phyloP scores from a whole-genome alignment of 2,888 invertebrate genomes.

The Hirtodrosophila alboralis region DNA sequence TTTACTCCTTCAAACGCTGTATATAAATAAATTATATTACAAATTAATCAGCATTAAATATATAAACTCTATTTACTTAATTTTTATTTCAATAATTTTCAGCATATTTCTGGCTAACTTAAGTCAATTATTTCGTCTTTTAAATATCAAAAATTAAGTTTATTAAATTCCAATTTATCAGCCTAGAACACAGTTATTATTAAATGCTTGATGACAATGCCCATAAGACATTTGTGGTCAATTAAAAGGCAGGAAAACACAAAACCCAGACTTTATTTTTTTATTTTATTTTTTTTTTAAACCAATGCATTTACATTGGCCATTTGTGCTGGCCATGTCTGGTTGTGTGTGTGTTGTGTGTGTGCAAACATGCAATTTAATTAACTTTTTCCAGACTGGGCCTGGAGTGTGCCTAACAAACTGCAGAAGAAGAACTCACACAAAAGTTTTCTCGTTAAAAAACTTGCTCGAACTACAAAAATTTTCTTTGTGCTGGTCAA shows the following conservation, averaged over 20 bases:
- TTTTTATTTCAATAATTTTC: no score
- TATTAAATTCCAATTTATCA: no score
- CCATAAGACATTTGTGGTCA: conserved; percentile 24
- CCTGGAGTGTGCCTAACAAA: conserved; percentile 32
- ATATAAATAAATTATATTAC: no score
- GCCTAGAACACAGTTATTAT: neutral
- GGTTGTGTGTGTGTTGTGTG: conserved; percentile 19
- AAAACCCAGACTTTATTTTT: neutral
- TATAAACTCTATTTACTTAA: no score
- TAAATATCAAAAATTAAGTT: no score
- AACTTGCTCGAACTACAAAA: conserved; percentile 53
- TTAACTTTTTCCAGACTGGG: conserved; percentile 60
- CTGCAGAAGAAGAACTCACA: conserved; percentile 36
- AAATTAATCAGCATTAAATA: no score
- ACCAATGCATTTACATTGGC: conserved; percentile 18
- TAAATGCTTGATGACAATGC: neutral
- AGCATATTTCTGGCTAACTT: no score
- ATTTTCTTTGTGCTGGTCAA: conserved; percentile 57
- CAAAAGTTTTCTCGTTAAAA: conserved; percentile 81
- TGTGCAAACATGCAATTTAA: conserved; percentile 74
- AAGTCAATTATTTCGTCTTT: no score
- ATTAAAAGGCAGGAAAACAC: conserved; percentile 30
- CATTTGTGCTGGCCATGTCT: conserved; percentile 12
- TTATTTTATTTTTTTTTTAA: no score
- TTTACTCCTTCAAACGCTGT: no score